Conservation (phyloP, 2,888 invertebrate genomes). For the Druceiella hillmani region DNA sequence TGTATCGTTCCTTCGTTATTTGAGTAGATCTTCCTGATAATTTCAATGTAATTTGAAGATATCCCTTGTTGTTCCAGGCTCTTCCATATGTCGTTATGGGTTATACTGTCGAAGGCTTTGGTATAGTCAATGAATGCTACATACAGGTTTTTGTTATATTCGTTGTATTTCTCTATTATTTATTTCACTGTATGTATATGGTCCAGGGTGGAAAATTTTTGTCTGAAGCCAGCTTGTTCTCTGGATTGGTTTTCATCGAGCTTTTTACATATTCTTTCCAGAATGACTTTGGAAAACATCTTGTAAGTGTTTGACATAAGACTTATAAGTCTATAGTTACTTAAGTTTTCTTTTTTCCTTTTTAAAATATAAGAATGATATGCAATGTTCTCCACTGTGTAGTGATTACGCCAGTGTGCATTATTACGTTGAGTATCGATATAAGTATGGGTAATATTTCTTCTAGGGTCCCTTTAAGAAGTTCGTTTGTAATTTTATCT, state of each 20-base stretch:
- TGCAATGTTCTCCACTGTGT: conserved; percentile 18
- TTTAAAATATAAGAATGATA: neutral
- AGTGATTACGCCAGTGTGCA: neutral
- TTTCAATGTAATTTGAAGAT: neutral
- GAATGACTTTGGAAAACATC: conserved; percentile 11
- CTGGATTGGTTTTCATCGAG: conserved; percentile 11
- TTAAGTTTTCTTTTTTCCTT: conserved; percentile 8
- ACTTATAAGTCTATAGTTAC: conserved; percentile 15
- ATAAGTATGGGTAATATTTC: conserved; percentile 5
- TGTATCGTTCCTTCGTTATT: too few species aligned
- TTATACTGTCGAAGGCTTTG: conserved; percentile 12
- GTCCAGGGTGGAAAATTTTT: conserved; percentile 6
- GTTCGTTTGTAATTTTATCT: conserved; percentile 17
- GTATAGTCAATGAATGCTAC: conserved; percentile 8
- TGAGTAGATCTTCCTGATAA: neutral
- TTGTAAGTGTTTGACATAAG: conserved; percentile 13
- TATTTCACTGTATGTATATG: conserved; percentile 11
- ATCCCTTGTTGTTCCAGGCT: conserved; percentile 1
- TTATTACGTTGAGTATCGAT: conserved; percentile 12
- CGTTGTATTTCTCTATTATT: conserved; percentile 11
- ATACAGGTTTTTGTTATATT: conserved; percentile 8
- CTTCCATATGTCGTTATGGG: neutral
- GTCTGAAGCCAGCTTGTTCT: conserved; percentile 13
- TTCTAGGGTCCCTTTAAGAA: conserved; percentile 10
- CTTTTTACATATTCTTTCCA: conserved; percentile 7